Percentiles rank a stretch among this genome's conserved stretches.
phyloP scores from a whole-genome alignment of 2,113 vertebrate genomes.

The Mesitornis unicolor region DNA sequence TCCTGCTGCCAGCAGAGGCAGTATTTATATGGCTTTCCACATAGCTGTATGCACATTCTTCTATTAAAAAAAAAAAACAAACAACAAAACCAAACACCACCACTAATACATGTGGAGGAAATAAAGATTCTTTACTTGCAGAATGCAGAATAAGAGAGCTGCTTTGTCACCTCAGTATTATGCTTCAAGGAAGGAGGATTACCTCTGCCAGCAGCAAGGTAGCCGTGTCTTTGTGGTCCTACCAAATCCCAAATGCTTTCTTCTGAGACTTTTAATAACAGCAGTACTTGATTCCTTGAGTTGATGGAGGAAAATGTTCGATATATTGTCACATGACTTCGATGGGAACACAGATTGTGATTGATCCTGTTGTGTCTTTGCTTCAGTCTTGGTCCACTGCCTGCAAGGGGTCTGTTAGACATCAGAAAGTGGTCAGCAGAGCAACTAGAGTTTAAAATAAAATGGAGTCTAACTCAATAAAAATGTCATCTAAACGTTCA shows the following conservation, averaged over 20 bases:
- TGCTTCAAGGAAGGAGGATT: not conserved
- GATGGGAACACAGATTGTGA: not conserved
- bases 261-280: not conserved
- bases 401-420: not conserved
- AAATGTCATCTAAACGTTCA: fast-evolving
- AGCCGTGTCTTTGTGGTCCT: not conserved
- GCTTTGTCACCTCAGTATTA: not conserved
- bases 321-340: fast-evolving
- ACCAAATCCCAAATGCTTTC: not conserved
- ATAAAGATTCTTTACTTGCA: not conserved
- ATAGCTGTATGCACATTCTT: not conserved
- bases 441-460: not conserved
- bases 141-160: not conserved
- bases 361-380: not conserved
- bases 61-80: not conserved
- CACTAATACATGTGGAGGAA: not conserved
- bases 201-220: not conserved
- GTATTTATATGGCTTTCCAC: too few species aligned
- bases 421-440: not conserved
- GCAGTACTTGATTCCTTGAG: not conserved
- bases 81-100: too few species aligned
- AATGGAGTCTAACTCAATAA: not conserved
- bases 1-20: not conserved
- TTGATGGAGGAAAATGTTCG: not conserved
- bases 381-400: not conserved